These are phyloP conservation scores for Dipus sagitta DNA, from an alignment of 2,797 vertebrate species.

Conservation along the genomic window DNA sequence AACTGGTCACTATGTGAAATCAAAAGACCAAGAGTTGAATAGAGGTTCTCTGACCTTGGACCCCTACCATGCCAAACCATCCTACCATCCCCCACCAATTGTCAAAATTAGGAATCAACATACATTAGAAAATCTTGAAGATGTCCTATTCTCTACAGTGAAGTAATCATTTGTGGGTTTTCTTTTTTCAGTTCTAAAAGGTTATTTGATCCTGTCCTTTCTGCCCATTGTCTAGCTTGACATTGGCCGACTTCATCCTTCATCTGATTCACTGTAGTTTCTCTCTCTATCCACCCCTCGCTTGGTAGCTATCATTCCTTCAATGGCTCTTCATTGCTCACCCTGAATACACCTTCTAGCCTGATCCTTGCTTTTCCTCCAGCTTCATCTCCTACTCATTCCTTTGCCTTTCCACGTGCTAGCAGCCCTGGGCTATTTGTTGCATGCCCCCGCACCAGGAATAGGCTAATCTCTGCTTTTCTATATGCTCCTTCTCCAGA, in stretches of 20 bases:
- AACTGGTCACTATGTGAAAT: background rate
- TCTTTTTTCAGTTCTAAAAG: background rate
- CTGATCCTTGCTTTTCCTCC: background rate
- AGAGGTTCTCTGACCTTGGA: background rate
- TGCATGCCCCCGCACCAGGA: fast-evolving
- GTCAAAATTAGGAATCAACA: background rate
- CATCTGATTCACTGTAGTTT: background rate
- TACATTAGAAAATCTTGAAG: background rate
- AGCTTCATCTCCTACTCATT: background rate
- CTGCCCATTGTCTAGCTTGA: background rate
- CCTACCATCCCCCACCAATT: too few species aligned
- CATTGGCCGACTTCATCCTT: background rate
- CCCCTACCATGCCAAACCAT: background rate
- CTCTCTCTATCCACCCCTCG: background rate
- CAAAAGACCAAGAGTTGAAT: background rate
- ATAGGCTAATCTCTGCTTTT: background rate
- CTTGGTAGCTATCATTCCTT: background rate
- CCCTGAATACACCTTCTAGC: background rate
- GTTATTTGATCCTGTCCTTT: constrained; percentile 12
- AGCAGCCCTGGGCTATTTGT: background rate
- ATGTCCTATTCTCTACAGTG: background rate
- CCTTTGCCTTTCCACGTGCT: background rate
- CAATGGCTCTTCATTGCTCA: background rate
- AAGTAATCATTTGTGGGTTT: background rate
- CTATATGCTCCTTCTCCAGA: background rate